Conservation (phyloP, 2,888 invertebrate genomes). For the Protophormia terraenovae region DNA sequence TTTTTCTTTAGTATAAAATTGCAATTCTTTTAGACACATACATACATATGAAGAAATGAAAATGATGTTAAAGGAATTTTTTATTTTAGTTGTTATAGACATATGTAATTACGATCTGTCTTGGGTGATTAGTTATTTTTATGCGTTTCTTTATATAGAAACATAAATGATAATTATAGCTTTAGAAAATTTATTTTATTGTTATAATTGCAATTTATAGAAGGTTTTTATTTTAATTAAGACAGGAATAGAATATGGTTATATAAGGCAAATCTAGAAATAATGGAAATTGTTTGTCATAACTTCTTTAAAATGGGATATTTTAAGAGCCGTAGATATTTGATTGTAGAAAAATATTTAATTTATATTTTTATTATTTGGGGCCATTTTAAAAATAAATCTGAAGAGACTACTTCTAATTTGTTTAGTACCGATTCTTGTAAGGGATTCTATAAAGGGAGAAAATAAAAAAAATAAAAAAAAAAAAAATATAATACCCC, state of each 20-base stretch:
- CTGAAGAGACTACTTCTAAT: too few relatives aligned
- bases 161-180: not conserved
- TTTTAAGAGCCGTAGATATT: too few relatives aligned
- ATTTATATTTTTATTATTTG: too few relatives aligned
- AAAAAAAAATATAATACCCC: too few relatives aligned
- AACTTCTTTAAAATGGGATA: too few relatives aligned
- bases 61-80: constrained; percentile 14
- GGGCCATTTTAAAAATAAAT: too few relatives aligned
- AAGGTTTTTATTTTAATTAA: constrained; percentile 12
- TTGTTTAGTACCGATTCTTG: too few relatives aligned
- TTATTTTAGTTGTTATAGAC: not conserved
- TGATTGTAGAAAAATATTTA: too few relatives aligned
- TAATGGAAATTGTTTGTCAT: not conserved
- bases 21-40: too few relatives aligned
- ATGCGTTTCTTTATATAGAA: not conserved
- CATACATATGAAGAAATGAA: not conserved
- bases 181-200: constrained; percentile 24
- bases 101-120: constrained; percentile 15
- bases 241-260: not conserved
- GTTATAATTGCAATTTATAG: constrained; percentile 3
- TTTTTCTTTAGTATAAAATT: not conserved
- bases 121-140: constrained; percentile 25
- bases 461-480: too few relatives aligned
- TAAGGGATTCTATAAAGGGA: too few relatives aligned
- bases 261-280: not conserved